Evolutionary conservation across 53 echinoderm and acorn worm species (phyloP).

Genomic region (Mesocentrotus franciscanus): DNA sequence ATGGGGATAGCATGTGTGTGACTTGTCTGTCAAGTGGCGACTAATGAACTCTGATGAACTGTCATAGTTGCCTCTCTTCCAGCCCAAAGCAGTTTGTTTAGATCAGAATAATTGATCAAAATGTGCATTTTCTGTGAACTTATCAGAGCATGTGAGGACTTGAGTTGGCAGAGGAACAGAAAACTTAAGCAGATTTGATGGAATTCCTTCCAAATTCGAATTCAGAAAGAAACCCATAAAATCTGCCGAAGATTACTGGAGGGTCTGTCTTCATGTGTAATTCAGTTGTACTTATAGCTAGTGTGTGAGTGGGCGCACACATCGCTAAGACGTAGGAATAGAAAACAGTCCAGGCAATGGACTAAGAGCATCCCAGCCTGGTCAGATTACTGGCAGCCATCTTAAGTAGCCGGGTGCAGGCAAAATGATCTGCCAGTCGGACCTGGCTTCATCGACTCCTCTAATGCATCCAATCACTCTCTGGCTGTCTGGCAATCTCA

Average conservation of each 20-base stretch:
- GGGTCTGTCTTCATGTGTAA: no score
- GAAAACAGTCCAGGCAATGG: neutral
- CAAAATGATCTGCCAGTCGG: conserved; percentile 30
- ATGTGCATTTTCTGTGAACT: no score
- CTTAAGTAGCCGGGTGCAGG: conserved; percentile 46
- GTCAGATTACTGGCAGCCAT: conserved; percentile 40
- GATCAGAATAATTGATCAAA: neutral
- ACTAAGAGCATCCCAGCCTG: conserved; percentile 11
- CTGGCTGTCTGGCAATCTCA: neutral
- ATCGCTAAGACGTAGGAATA: no score
- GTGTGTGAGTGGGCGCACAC: no score
- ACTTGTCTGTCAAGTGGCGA: conserved; percentile 52
- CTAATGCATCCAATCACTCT: conserved; percentile 41
- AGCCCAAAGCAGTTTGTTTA: neutral
- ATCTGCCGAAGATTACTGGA: no score
- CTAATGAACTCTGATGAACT: conserved; percentile 51
- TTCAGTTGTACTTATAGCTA: no score
- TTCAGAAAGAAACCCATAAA: no score
- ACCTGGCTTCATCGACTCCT: neutral
- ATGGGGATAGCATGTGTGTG: conserved; percentile 51
- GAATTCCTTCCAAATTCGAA: no score
- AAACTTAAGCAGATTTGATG: no score
- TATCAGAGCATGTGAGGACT: no score
- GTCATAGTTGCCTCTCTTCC: neutral
- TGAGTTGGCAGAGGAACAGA: no score